Evolutionary conservation across 2,888 invertebrate species (phyloP).

Genomic region (Theretra japonica): DNA sequence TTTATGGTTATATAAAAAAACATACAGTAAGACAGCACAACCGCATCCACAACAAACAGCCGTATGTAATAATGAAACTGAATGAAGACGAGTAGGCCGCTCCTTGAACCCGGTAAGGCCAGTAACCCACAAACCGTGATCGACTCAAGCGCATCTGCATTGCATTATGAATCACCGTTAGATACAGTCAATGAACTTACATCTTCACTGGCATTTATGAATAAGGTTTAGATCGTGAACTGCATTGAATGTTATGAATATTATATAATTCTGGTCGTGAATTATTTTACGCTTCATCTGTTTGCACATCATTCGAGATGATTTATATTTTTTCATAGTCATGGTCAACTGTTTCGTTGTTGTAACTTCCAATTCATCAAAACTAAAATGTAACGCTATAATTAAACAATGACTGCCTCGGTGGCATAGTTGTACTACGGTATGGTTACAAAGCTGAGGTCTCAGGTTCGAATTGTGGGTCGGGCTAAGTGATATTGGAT

Average conservation of each 20-base stretch:
- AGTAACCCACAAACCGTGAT: conserved; percentile 22
- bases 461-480: too few relatives aligned
- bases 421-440: too few relatives aligned
- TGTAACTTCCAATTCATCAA: too few relatives aligned
- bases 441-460: too few relatives aligned
- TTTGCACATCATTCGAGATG: neutral
- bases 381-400: too few relatives aligned
- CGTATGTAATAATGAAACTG: conserved; percentile 37
- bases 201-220: neutral
- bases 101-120: conserved; percentile 33
- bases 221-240: neutral
- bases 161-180: conserved; percentile 28
- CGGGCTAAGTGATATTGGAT: too few relatives aligned
- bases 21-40: too few relatives aligned
- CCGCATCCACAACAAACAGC: conserved; percentile 2
- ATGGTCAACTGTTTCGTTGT: too few relatives aligned
- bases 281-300: neutral
- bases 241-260: conserved; percentile 5
- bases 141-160: conserved; percentile 29
- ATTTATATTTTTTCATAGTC: neutral
- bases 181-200: conserved; percentile 40
- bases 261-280: neutral
- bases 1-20: too few relatives aligned
- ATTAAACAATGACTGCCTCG: too few relatives aligned
- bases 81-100: conserved; percentile 55